Base-by-base conservation (phyloP, 2,888 invertebrate species). In the Carcina quercana region DNA sequence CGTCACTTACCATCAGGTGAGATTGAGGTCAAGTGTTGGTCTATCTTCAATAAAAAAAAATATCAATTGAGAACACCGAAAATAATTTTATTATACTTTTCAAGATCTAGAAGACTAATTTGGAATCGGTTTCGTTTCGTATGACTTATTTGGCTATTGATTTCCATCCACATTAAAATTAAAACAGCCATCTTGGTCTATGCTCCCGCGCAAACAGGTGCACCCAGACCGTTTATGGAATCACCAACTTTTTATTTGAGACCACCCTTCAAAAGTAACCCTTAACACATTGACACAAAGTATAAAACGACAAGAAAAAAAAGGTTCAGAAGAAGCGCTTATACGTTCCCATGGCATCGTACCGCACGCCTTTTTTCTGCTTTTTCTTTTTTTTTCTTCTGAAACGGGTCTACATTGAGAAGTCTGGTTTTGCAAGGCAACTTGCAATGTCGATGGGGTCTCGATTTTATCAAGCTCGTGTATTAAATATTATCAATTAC, bases 341-440 rank as follows among this genome's bases (percentile, higher is more conserved):
- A 56, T 62, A 56, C 56, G 74, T 80, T 80, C 80, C 79, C 80
- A 80, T 69, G 79, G 70, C 56, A 67, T 72, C 62, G 67, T 69
- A 73, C 68, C 49, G 62, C 51, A 67, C 63, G 56, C 46, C 47
- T 52, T 57, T 59, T 62, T 59, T 64, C 57, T 40, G 13, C 46
- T 47, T 50, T 53, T 54, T 60, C 59, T 66, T 69, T 68, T 72
- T 60, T 59, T 60, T 56, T 50, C 53, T 57, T 59, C 64, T 20
- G 58, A 73, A 74, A 76, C 83, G 71, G 65, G 83, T 79, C 74
- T 74, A 75, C 80, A 72, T 72, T 69, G 68, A 69, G 67, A 59
- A 53, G 66, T 82, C 82, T 79, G 80, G 82, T 80, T 82, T 73
- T 66, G 73, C 80, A 71, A 76, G 73, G 62, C 61, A 65, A 73